Evolutionary conservation across 2,797 vertebrate genomes (phyloP).

Genomic region (Microcaecilia unicolor): DNA sequence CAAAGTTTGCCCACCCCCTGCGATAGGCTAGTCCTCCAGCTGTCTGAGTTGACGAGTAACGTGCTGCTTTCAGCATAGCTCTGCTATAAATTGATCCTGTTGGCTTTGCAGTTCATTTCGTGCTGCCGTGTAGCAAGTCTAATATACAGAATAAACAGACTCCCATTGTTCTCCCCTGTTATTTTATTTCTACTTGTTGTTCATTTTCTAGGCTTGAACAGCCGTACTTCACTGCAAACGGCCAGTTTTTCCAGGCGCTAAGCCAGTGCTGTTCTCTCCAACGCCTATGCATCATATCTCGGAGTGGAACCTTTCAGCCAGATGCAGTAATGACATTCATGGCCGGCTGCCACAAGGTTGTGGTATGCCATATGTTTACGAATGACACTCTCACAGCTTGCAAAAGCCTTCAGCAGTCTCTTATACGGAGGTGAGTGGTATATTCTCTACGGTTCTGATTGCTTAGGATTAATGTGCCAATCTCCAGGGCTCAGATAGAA

Average conservation of each 20-base stretch:
- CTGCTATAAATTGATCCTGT: too few relatives aligned
- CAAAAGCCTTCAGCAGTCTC: constrained; percentile 75
- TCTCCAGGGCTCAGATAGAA: too few relatives aligned
- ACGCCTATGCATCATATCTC: constrained; percentile 86
- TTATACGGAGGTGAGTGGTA: constrained; percentile 78
- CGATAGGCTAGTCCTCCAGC: too few relatives aligned
- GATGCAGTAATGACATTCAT: constrained; percentile 74
- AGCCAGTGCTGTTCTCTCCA: constrained; percentile 74
- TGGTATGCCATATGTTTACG: constrained; percentile 92
- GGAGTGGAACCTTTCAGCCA: constrained; percentile 81
- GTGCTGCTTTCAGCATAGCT: too few relatives aligned
- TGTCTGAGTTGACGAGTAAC: too few relatives aligned
- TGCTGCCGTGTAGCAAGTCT: too few relatives aligned
- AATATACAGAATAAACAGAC: too few relatives aligned
- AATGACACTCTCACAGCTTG: constrained; percentile 80
- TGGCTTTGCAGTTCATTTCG: too few relatives aligned
- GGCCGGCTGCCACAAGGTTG: constrained; percentile 64
- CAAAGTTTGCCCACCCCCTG: too few relatives aligned
- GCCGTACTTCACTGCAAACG: constrained; percentile 79
- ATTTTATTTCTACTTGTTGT: constrained; percentile 17
- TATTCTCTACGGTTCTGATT: too few relatives aligned
- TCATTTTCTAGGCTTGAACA: constrained; percentile 77
- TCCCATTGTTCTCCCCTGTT: too few relatives aligned
- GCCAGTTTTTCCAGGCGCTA: constrained; percentile 83
- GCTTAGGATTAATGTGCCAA: too few relatives aligned